phyloP scores from a whole-genome alignment of 2,888 invertebrate species.

The Agapetus fuscipes region DNA sequence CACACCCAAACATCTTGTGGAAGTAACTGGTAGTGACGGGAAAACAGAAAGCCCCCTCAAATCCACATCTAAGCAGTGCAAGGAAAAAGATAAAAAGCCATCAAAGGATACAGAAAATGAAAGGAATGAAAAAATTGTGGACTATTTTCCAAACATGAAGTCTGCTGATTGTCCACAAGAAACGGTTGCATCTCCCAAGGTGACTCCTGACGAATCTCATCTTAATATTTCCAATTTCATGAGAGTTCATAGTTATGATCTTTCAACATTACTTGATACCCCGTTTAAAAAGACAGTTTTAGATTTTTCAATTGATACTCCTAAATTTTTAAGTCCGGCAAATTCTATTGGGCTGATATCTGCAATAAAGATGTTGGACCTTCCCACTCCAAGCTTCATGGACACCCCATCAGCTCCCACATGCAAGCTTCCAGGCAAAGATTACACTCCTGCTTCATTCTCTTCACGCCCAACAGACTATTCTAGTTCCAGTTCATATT shows the following conservation, averaged over 20 bases:
- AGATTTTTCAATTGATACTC: slow-evolving; percentile 46
- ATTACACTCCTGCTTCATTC: slow-evolving; percentile 37
- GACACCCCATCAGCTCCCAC: slow-evolving; percentile 30
- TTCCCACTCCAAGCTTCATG: slow-evolving; percentile 48
- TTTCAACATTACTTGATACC: slow-evolving; percentile 46
- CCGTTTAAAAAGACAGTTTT: slow-evolving; percentile 45
- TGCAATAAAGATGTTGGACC: slow-evolving; percentile 47
- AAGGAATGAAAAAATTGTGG: not conserved
- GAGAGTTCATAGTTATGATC: slow-evolving; percentile 37
- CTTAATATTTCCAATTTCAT: slow-evolving; percentile 36
- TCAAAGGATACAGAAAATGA: not conserved
- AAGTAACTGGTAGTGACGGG: slow-evolving; percentile 1
- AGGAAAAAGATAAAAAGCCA: not conserved
- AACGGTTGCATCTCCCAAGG: slow-evolving; percentile 21
- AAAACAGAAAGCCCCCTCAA: not conserved
- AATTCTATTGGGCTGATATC: slow-evolving; percentile 36
- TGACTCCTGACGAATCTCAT: slow-evolving; percentile 38
- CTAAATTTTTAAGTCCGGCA: slow-evolving; percentile 41
- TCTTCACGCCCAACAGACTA: slow-evolving; percentile 46
- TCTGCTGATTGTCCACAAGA: not conserved
- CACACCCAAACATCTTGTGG: slow-evolving; percentile 26
- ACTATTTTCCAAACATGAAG: no score
- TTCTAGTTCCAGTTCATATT: slow-evolving; percentile 53
- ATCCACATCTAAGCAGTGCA: not conserved
- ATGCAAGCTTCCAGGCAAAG: slow-evolving; percentile 22